Evolutionary conservation across 2,797 vertebrate species (phyloP).

Genomic region (Saguinus oedipus): DNA sequence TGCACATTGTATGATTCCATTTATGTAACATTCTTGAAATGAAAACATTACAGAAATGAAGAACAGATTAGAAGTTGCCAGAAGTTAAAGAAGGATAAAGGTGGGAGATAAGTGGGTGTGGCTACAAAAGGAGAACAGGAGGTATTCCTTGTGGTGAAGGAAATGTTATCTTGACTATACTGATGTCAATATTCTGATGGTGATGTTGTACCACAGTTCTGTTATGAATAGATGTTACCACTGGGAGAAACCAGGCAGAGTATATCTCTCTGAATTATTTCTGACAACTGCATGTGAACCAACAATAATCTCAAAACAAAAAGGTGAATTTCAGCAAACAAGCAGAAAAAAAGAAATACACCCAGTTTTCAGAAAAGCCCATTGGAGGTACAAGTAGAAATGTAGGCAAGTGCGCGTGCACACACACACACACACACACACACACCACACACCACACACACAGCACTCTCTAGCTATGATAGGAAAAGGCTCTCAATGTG

Average conservation of each 20-base stretch:
- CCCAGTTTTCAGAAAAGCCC: neutral
- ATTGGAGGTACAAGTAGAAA: neutral
- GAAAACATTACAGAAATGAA: neutral
- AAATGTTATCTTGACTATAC: neutral
- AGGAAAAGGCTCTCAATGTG: neutral
- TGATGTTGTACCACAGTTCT: neutral
- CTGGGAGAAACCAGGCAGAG: neutral
- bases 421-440: neutral
- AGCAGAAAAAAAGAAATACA: neutral
- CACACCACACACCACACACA: neutral
- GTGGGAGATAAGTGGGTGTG: neutral
- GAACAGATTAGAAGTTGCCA: neutral
- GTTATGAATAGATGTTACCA: neutral
- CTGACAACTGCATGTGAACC: neutral
- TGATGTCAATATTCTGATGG: neutral
- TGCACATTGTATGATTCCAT: neutral
- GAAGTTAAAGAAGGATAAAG: neutral
- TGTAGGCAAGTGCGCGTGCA: fast-evolving
- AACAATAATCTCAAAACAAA: slow-evolving; percentile 8
- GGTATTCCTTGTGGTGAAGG: neutral
- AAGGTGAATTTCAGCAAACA: neutral
- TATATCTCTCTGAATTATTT: neutral
- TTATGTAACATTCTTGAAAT: neutral
- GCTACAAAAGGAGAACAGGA: neutral
- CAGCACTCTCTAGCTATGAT: neutral